Conservation (phyloP, 2,797 vertebrate genomes). For the Glyptemys insculpta region DNA sequence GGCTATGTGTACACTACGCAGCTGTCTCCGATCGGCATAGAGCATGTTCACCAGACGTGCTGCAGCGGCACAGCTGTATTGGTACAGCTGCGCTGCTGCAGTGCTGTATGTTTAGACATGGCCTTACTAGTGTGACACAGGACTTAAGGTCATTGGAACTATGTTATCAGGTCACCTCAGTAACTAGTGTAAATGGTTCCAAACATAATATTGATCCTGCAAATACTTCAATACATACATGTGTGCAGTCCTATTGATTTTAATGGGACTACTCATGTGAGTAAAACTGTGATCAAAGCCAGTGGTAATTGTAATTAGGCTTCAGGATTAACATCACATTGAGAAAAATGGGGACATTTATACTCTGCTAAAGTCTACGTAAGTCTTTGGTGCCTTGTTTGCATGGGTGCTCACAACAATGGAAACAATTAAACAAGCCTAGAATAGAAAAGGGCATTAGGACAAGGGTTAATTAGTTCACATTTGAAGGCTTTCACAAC, state of each 20-base stretch:
- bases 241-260: background rate
- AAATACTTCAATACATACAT: background rate
- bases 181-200: background rate
- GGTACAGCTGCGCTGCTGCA: too few species aligned
- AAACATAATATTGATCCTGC: background rate
- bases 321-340: background rate
- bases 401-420: rapidly evolving
- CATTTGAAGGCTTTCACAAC: too few species aligned
- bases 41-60: too few species aligned
- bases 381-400: background rate
- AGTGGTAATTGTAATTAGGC: background rate
- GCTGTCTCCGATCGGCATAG: too few species aligned
- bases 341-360: background rate
- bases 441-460: too few species aligned
- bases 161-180: background rate
- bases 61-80: too few species aligned
- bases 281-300: background rate
- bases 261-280: background rate
- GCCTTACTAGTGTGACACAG: too few species aligned
- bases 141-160: background rate
- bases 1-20: too few species aligned
- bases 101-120: too few species aligned
- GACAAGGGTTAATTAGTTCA: too few species aligned
- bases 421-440: background rate
- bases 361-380: background rate